Evolutionary conservation across 2,888 invertebrate species (phyloP).

Genomic region (Eulithis testata): DNA sequence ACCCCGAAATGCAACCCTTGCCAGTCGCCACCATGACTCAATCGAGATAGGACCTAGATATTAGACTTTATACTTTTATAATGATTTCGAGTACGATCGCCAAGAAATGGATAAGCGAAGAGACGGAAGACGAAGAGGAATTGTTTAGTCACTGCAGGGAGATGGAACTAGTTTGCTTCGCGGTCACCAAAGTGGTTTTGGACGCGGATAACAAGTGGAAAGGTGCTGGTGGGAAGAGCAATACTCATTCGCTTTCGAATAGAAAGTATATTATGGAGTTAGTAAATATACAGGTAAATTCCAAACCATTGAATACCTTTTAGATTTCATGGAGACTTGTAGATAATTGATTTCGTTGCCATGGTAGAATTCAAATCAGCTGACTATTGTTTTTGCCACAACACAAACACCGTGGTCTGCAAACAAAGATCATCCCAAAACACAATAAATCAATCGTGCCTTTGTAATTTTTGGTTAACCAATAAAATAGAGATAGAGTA

Average conservation of each 20-base stretch:
- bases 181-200: conserved; percentile 73
- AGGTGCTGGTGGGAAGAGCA: conserved; percentile 57
- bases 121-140: conserved; percentile 77
- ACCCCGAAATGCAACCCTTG: conserved; percentile 47
- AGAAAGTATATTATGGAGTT: conserved; percentile 78
- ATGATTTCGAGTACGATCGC: conserved; percentile 63
- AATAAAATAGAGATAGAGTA: too few species aligned
- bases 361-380: conserved; percentile 19
- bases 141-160: conserved; percentile 80
- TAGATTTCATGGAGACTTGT: conserved; percentile 13
- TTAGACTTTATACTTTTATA: conserved; percentile 33
- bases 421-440: too few species aligned
- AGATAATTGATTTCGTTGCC: conserved; percentile 21
- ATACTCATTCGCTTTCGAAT: conserved; percentile 66
- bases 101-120: conserved; percentile 84
- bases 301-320: not conserved
- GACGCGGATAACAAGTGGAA: conserved; percentile 81
- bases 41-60: conserved; percentile 55
- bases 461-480: too few species aligned
- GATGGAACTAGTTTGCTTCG: conserved; percentile 78
- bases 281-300: conserved; percentile 78
- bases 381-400: conserved; percentile 4
- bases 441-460: too few species aligned
- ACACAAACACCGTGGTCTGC: not conserved
- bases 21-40: conserved; percentile 64